Percentiles rank a stretch among this genome's conserved stretches.
These are phyloP conservation scores for Dendrolimus pini DNA, from an alignment of 2,888 invertebrate genomes.

Conservation along the genomic window DNA sequence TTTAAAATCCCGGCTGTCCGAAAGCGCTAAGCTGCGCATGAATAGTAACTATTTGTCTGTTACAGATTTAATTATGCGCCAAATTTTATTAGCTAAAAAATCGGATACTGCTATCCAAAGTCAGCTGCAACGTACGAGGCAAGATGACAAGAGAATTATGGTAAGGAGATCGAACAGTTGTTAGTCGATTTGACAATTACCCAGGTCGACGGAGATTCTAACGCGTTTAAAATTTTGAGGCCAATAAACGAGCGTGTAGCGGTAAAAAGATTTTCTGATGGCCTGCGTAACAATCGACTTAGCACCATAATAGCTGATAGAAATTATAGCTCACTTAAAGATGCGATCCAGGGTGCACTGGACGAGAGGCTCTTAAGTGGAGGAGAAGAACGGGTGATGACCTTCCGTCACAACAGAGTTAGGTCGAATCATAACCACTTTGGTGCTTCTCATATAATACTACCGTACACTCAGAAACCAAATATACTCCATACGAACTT, in stretches of 20 bases:
- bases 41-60: neutral
- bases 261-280: constrained; percentile 14
- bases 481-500: no score
- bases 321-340: constrained; percentile 1
- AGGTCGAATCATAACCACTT: no score
- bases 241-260: constrained; percentile 15
- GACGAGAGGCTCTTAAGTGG: constrained; percentile 2
- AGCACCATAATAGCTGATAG: constrained; percentile 11
- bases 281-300: constrained; percentile 12
- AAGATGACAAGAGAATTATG: constrained; percentile 1
- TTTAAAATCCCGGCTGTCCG: constrained; percentile 1
- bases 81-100: constrained; percentile 2
- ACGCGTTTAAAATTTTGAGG: constrained; percentile 8
- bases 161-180: constrained; percentile 5
- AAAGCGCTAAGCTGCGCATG: constrained; percentile 1
- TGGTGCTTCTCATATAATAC: no score
- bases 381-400: no score
- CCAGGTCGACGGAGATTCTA: constrained; percentile 11
- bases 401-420: no score
- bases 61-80: neutral
- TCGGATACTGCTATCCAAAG: constrained; percentile 2
- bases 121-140: constrained; percentile 1
- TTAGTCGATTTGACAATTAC: constrained; percentile 17
- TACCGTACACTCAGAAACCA: no score
- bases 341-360: constrained; percentile 3